Base-by-base conservation (phyloP, 1,140 invertebrate species). In the Theocolax elegans region DNA sequence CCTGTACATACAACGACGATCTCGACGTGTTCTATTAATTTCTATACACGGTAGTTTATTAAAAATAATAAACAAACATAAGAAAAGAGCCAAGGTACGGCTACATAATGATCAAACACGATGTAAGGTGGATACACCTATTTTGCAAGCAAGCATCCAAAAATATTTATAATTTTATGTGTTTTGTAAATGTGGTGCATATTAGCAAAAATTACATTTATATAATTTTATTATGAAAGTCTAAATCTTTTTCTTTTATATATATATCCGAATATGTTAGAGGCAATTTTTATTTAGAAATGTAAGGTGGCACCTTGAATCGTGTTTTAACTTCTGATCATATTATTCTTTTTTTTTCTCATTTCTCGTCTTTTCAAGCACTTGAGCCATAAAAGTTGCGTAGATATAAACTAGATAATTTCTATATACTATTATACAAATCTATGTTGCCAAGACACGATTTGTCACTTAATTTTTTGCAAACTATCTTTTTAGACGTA, bases 341-440 rank as follows among this genome's bases (percentile, higher is more conserved):
- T 19, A 51, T 21, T 65, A 51, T 17, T 46, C 17, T 63, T 44
- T 44, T 63, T 23, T 12, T 13, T 51, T 23, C 6, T 3, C 12
- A 31, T 56, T 31, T 46, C 21, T 25, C 25, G 21, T 40, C 59
- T 59, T 38, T 7, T 49, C 27, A 67, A 46, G 44, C 40, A 49
- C 49, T 58, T 49, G 38, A 67, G n/a, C 31, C 12, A 25, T 21
- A 27, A 53, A 63, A 40, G 49, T 53, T 65, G 13, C 23, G 29
- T 21, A 21, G 35, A 40, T 42, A 54, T 54, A 63, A 71, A 44
- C 46, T 63, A 38, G 7, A 38, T 71, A 58, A 69, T 48, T 46
- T 40, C 40, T 64, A 71, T 62, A 31, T 63, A 71, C 69, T 71
- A 71, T 59, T n/a, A 54, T 71, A 54, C 40, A 58, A 71, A 65